Base-by-base conservation (phyloP, 1,140 invertebrate genomes). In the Nomia melanderi region DNA sequence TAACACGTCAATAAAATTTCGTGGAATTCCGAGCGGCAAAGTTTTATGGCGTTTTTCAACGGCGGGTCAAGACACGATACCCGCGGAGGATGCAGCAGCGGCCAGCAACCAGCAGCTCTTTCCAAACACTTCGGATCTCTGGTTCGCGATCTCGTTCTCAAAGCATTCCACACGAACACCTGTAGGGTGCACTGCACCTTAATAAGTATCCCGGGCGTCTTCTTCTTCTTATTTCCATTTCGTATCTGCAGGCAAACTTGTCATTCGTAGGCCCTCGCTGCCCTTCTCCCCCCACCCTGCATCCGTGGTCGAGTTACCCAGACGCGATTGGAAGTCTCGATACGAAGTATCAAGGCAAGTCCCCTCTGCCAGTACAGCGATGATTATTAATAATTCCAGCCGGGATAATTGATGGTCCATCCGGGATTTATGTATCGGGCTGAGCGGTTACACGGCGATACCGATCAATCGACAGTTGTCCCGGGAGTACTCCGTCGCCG, bases 361-460 rank as follows among this genome's bases (percentile, higher is more conserved):
- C 71, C 71, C 64, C 53, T 39, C 53, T 67, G 74, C 75, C 78
- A 76, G 59, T 47, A 74, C 54, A 64, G 39, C 59, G 31, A 77
- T 56, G 64, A 81, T 84, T 84, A 84, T 84, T 84, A 84, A 84
- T 84, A 83, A 84, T 84, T 82, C 62, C 50, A 2, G n/a, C 25
- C 20, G 44, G 36, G 27, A 54, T 79, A 83, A 83, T 82, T 82
- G 63, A 83, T 82, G 66, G 29, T 53, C 54, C 17, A 29, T 7
- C 25, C 50, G n/a, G 57, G 66, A 83, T 71, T 79, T 82, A 66
- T 71, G 29, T 66, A 75, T 63, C 60, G 11, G 44, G 39, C 39
- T 62, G 25, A 29, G 17, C 53, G n/a, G 50, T 81, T 77, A 27
- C 41, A 57, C 53, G 41, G 20, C 27, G 47, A 54, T 77, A 47